Base-by-base conservation (phyloP, 92 coral and sea anemone genomes). In the Blastomussa wellsi region DNA sequence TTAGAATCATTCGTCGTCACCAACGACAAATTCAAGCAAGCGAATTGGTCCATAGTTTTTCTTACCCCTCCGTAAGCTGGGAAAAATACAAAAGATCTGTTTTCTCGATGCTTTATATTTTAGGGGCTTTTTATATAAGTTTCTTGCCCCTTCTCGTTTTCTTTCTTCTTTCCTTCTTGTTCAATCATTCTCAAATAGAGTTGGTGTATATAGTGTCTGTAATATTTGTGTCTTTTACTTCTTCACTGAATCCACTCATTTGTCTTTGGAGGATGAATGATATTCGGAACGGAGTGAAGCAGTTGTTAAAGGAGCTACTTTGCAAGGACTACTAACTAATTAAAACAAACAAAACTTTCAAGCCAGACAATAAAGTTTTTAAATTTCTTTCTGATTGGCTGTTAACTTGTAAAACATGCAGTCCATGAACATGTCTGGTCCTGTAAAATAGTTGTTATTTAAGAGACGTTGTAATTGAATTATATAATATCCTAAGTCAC, bases 191-290 rank as follows among this genome's bases (percentile, higher is more conserved):
- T 71, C 76, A 24, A 71, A 16, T 71, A 36, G 47, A 35, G 48
- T 39, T 37, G 48, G 5, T 36, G 2, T 36, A 38, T 20, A 35
- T 0, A 3, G 48, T 71, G 42, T 0, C 15, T 12, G 0, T 38
- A 1, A 12, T 33, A 8, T 24, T 38, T 38, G 4, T 71, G 14
- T 71, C 38, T 15, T 37, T 29, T 6, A 32, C 51, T 5, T 71
- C 76, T 36, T 71, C 76, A 3, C 48, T 71, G 3, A 71, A 33
- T 42, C 76, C 76, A 16, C n/a, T 24, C 76, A 39, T 71, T 71
- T 71, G 38, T 15, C 47, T 71, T 37, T 71, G 47, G 48, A 71
- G 76, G 26, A 71, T 71, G 76, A 71, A 19, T 16, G 76, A 71
- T 3, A 37, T 71, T 24, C 48, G 76, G 20, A 36, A 17, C 22